Base-by-base conservation (phyloP, 2,797 vertebrate species). In the Rhadinocentrus ornatus region DNA sequence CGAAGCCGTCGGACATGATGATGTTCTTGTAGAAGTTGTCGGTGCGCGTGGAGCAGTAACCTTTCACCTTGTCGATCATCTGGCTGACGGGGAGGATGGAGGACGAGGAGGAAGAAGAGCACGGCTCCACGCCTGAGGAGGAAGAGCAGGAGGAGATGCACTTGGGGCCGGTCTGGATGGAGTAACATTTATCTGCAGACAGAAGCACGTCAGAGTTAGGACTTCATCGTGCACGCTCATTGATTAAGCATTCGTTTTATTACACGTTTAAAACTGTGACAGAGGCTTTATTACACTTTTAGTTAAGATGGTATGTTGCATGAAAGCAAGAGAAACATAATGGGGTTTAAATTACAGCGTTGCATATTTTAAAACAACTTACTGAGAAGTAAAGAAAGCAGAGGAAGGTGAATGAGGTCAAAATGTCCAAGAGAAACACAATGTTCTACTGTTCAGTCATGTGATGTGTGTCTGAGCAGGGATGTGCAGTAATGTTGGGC, bases 11-110 rank as follows among this genome's bases (percentile, higher is more conserved):
- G 0, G 97, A 97, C 94, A 97, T 92, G 77, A 99, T 97, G 88
- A 98, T 97, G 86, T 97, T 98, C 93, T 98, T 98, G 93, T 97
- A 98, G 94, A 99, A 98, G 91, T 95, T 97, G 87, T 99, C 96
- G 0, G 96, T 97, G 85, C 94, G 96, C 8, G 96, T 92, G 67
- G 92, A 96, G 90, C 95, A 98, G 91, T 98, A 99, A 72, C 94
- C 96, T 80, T 96, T 97, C 78, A 98, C 96, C 84, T 98, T 98
- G 89, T 97, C 96, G 80, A 98, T 96, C 93, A 97, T 96, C 86
- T 99, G 96, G 83, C 97, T 96, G 81, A 97, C 96, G 0, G 96
- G 97, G 59, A 97, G 94, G 90, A 98, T 96, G 85, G 97, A 96
- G 22, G 95, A 95, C 0, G 95, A 94, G 73, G 96, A 93, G 60